These are phyloP conservation scores for Macrocentrus cingulum DNA, from an alignment of 1,140 invertebrate species.

Conservation along the genomic window DNA sequence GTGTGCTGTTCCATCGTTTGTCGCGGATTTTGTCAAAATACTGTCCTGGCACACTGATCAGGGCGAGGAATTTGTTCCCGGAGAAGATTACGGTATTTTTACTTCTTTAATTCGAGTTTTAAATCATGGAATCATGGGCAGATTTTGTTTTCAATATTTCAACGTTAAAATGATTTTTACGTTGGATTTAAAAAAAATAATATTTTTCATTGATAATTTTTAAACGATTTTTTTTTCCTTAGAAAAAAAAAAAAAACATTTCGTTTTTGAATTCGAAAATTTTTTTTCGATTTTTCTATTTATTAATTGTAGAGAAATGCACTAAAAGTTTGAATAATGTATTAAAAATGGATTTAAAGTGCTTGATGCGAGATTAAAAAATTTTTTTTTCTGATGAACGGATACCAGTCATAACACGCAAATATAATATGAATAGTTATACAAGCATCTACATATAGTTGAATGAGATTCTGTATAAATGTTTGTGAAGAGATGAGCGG, in stretches of 20 bases:
- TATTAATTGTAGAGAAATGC: no score
- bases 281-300: no score
- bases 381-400: not conserved
- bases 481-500: not conserved
- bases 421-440: no score
- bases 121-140: not conserved
- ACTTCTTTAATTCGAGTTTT: not conserved
- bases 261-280: no score
- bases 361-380: no score
- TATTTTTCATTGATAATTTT: not conserved
- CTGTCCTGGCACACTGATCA: slow-evolving; percentile 85
- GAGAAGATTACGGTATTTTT: slow-evolving; percentile 64
- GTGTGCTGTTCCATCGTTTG: slow-evolving; percentile 89
- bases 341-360: no score
- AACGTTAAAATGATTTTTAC: not conserved
- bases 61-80: slow-evolving; percentile 68
- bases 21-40: slow-evolving; percentile 88
- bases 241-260: no score
- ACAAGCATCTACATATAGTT: not conserved
- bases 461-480: slow-evolving; percentile 5
- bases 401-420: not conserved
- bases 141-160: slow-evolving; percentile 6
- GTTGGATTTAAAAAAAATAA: not conserved
- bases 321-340: no score
- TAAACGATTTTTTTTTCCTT: no score